Base-by-base conservation (phyloP, 2,797 vertebrate species). In the Rhinoraja longicauda region DNA sequence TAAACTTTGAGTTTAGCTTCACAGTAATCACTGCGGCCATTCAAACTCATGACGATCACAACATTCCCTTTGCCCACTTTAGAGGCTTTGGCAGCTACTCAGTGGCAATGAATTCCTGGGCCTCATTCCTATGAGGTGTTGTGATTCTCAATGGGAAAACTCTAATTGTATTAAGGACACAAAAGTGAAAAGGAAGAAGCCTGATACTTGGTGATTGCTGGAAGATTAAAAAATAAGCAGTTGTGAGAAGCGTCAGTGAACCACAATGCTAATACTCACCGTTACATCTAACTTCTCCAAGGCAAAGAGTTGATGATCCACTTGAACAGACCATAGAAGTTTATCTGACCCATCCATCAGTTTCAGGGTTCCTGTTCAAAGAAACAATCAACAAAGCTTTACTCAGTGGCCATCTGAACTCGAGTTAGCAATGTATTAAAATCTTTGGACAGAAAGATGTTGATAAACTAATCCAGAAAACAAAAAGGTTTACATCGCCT, bases 261-360 rank as follows among this genome's bases (percentile, higher is more conserved):
- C 88, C 70, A 29, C 36, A 21, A 75, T 64, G 72, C 53, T 29
- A 84, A 57, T 0, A 96, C 98, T 97, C 94, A 99, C 99, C 0
- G 99, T 99, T 90, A 99, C 97, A 93, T 99, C 99, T 92, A 99
- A 95, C 94, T 99, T 99, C 96, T 99, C 98, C 88, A 99, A 95
- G 13, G 98, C 98, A 73, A 99, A 99, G 8, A 99, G 98, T 95
- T 99, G 99, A 94, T 99, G 98, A 95, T 99, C 99, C 88, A 99
- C 99, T 95, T 99, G 99, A 93, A 99, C 97, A 0, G 99, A 99
- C 99, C 99, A 99, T 75, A 99, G 93, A 93, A 99, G 95, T 95
- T 97, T 98, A 94, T 99, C 98, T 0, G 98, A 98, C 93, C 98
- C 98, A 94, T 99, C 98, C 98, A 99, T 99, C 93, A 99, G 94